Percentiles rank a stretch among this genome's conserved stretches.
These are phyloP conservation scores for Atlantisia rogersi DNA, from an alignment of 2,113 vertebrate genomes.

Conservation along the genomic window DNA sequence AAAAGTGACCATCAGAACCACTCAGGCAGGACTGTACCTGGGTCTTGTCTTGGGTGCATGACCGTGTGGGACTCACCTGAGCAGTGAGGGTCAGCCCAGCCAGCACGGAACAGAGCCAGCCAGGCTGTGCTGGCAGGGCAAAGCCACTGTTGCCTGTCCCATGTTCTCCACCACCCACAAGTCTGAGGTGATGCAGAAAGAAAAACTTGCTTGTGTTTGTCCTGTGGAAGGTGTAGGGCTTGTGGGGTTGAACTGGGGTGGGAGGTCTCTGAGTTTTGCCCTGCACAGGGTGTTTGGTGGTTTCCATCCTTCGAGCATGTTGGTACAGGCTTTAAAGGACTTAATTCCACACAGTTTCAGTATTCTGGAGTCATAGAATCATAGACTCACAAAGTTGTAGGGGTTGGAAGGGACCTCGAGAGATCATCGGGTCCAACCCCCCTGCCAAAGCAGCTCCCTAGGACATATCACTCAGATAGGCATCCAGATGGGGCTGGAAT, in stretches of 20 bases:
- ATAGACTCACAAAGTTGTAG: no score
- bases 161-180: not conserved
- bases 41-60: not conserved
- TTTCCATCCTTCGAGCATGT: accelerated
- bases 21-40: not conserved
- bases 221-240: not conserved
- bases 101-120: not conserved
- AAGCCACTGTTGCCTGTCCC: not conserved
- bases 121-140: not conserved
- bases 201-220: not conserved
- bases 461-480: no score
- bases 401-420: no score
- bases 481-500: no score
- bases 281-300: not conserved
- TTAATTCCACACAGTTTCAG: not conserved
- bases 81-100: not conserved
- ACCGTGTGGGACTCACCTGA: not conserved
- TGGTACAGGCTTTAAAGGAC: not conserved
- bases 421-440: no score
- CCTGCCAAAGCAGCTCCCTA: no score
- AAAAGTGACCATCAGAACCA: not conserved
- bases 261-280: not conserved
- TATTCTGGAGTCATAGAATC: not conserved
- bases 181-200: not conserved
- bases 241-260: not conserved